A percentile compares a stretch with the other conserved stretches of the same genome.
Conservation (phyloP, 2,888 invertebrate species). For the Eugnorisma glareosa region DNA sequence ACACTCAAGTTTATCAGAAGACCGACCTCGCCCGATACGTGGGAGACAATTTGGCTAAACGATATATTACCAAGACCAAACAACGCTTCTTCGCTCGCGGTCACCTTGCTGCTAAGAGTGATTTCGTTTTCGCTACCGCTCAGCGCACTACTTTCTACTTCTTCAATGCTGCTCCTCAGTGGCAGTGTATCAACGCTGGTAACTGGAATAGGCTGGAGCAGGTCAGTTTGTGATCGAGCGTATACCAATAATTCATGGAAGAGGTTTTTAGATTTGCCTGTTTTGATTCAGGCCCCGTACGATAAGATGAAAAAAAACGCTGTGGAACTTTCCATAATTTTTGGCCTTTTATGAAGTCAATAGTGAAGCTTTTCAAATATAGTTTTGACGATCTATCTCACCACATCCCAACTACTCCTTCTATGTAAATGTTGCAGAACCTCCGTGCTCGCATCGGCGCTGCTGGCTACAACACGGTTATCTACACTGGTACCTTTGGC, state of each 20-base stretch:
- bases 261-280: neutral
- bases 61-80: constrained; percentile 82
- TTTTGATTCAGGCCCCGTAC: neutral
- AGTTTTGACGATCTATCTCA: neutral
- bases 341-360: neutral
- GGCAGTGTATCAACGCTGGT: constrained; percentile 91
- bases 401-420: neutral
- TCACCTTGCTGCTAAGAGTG: constrained; percentile 91
- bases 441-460: constrained; percentile 81
- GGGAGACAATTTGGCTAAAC: constrained; percentile 78
- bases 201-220: constrained; percentile 90
- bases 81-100: constrained; percentile 90
- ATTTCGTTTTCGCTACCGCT: constrained; percentile 90
- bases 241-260: neutral
- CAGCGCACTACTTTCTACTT: constrained; percentile 92
- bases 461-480: constrained; percentile 79
- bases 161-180: constrained; percentile 92
- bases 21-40: constrained; percentile 74
- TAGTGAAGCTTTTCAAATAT: neutral
- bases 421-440: constrained; percentile 69
- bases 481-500: constrained; percentile 92
- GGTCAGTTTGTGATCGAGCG: constrained; percentile 60
- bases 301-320: neutral
- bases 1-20: constrained; percentile 82
- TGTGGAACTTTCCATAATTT: neutral